phyloP scores from a whole-genome alignment of 2,113 vertebrate genomes.

The Heterocephalus glaber region DNA sequence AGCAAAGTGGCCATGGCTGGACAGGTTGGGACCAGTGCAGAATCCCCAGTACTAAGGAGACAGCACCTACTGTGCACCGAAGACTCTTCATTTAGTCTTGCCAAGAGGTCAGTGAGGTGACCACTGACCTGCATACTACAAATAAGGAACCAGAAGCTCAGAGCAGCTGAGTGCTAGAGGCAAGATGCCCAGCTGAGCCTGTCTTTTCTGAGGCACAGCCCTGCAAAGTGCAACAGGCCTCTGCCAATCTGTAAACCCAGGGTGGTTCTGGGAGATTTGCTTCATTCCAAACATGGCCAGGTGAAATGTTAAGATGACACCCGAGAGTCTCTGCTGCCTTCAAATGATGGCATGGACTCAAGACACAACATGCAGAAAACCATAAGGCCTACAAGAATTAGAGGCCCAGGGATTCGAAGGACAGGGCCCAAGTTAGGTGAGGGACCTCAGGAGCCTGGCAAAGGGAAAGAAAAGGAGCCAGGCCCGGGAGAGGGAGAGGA shows the following conservation, averaged over 20 bases:
- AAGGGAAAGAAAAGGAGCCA: neutral
- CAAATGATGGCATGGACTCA: neutral
- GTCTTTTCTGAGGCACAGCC: neutral
- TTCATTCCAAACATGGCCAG: slow-evolving; percentile 58
- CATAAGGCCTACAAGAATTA: neutral
- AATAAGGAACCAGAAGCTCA: slow-evolving; percentile 8
- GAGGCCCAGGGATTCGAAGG: neutral
- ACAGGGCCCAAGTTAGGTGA: neutral
- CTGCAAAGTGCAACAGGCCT: neutral
- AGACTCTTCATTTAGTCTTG: neutral
- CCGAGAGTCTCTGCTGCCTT: neutral
- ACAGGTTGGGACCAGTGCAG: neutral
- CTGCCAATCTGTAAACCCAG: neutral
- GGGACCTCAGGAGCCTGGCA: neutral
- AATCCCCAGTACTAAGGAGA: neutral
- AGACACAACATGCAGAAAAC: neutral
- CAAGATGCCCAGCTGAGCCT: neutral
- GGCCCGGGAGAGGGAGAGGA: neutral
- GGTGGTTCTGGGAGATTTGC: neutral
- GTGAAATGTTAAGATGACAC: slow-evolving; percentile 21
- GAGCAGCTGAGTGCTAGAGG: neutral
- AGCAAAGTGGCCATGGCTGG: neutral
- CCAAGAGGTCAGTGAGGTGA: neutral
- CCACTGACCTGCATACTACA: neutral
- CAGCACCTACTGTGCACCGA: neutral